A percentile compares a stretch with the other conserved stretches of the same genome.
These are phyloP conservation scores for Porites divaricata DNA, from an alignment of 92 coral and sea anemone genomes.

Conservation along the genomic window DNA sequence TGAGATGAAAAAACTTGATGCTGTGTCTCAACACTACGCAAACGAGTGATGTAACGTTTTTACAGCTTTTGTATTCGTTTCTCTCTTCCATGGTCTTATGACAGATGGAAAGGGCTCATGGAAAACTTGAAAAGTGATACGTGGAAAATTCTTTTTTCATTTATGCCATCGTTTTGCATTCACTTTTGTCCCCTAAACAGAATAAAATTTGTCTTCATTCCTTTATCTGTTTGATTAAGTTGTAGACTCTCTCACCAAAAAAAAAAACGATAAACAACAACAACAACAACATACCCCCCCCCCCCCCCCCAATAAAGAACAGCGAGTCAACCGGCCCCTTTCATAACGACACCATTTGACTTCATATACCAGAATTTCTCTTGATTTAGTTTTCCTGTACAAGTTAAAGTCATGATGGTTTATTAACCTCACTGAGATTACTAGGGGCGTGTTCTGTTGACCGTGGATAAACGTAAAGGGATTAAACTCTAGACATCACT, in stretches of 20 bases:
- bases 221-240: background rate
- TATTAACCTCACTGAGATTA: too few relatives aligned
- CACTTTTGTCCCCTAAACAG: background rate
- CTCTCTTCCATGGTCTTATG: background rate
- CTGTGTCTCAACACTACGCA: background rate
- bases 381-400: too few relatives aligned
- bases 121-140: background rate
- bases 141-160: background rate
- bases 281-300: too few relatives aligned
- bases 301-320: too few relatives aligned
- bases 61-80: conserved; percentile 2
- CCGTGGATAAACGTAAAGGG: too few relatives aligned
- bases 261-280: too few relatives aligned
- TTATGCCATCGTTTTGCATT: background rate
- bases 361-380: too few relatives aligned
- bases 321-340: too few relatives aligned
- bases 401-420: too few relatives aligned
- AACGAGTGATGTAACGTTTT: conserved; percentile 8
- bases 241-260: background rate
- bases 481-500: too few relatives aligned
- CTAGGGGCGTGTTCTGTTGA: too few relatives aligned
- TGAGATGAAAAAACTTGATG: conserved; percentile 2
- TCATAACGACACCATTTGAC: too few relatives aligned
- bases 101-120: background rate
- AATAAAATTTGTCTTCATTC: conserved; percentile 29